Percentiles rank a stretch among this genome's conserved stretches.
Conservation (phyloP, 2,888 invertebrate species). For the Tyria jacobaeae region DNA sequence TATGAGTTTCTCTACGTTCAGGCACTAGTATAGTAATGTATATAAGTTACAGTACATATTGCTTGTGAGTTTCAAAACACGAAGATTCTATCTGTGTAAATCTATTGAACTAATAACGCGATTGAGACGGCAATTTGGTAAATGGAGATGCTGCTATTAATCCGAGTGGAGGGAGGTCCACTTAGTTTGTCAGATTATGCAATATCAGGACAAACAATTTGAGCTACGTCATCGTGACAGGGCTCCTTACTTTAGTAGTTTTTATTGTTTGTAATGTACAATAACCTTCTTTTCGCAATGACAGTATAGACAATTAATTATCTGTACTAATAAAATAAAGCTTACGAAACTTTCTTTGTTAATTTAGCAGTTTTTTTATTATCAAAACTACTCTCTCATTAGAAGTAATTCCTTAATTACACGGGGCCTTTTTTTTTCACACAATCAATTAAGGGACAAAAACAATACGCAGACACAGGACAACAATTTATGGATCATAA, state of each 20-base stretch:
- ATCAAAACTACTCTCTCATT: no score
- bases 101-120: background rate
- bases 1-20: no score
- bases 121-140: conserved; percentile 23
- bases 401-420: no score
- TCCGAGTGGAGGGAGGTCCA: conserved; percentile 45
- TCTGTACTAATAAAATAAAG: no score
- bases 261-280: background rate
- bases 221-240: conserved; percentile 50
- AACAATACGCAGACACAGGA: no score
- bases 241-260: conserved; percentile 1
- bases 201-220: conserved; percentile 55
- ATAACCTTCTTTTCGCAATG: background rate
- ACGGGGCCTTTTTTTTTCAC: no score
- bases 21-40: background rate
- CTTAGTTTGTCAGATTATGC: conserved; percentile 56
- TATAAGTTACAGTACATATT: background rate
- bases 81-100: background rate
- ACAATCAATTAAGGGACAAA: no score
- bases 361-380: no score
- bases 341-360: no score
- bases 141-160: conserved; percentile 42
- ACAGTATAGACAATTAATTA: background rate
- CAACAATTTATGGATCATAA: no score
- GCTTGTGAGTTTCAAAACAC: background rate